Base-by-base conservation (phyloP, 1,140 invertebrate species). In the Drosophila jambulina region DNA sequence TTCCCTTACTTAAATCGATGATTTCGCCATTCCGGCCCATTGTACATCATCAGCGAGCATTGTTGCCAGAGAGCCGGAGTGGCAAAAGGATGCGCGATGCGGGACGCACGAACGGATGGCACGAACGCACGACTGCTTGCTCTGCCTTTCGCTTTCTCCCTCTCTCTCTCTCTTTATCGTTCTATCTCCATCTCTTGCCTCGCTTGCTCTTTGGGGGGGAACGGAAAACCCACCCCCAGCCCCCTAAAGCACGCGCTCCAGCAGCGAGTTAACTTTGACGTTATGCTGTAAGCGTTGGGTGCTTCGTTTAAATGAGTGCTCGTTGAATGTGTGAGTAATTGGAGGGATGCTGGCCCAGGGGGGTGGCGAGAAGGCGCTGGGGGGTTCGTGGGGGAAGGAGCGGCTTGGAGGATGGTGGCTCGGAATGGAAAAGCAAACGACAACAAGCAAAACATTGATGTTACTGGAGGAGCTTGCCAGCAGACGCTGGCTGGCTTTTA, bases 251-350 rank as follows among this genome's bases (percentile, higher is more conserved):
- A 65, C 75, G 60, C 69, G 74, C 61, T 83, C 60, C 71, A 78
- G 56, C 71, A 81, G 75, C 61, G 78, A 88, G 85, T 85, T 90
- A 90, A 90, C 85, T 90, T 88, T 82, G 71, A 82, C 81, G 81
- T 88, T 83, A 61, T 84, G 80, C 76, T 88, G 84, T 88, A 77
- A 85, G 85, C 78, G 79, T 81, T 90, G 85, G 80, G 81, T 85
- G 85, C 85, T 85, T 88, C 80, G 85, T 90, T 88, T 88, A 90
- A 88, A 88, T 90, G 85, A 88, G 85, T 90, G 81, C 78, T 90
- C 81, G 85, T 90, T 88, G 85, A 90, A 84, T 88, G 85, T 88
- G 85, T 90, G 85, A 85, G 85, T 88, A 90, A 85, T 90, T 88
- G 85, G 81, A 84, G 75, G 82, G 83, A 81, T 85, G 71, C 76